Evolutionary conservation across 1,140 invertebrate genomes (phyloP).

Genomic region (Rhynchophorus ferrugineus): DNA sequence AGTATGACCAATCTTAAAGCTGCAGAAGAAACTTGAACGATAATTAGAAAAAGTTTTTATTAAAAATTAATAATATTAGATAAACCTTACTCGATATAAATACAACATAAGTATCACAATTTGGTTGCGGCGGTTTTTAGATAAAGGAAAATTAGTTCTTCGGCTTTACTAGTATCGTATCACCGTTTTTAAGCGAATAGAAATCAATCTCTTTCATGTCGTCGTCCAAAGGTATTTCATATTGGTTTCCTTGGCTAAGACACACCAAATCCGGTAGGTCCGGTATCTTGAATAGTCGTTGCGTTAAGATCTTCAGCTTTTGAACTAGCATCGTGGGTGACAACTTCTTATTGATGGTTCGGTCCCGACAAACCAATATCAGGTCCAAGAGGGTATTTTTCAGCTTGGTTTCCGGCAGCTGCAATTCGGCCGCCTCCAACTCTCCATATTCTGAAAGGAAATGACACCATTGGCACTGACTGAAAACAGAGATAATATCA

Average conservation of each 20-base stretch:
- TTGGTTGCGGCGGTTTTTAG: neutral
- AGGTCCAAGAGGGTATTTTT: constrained; percentile 63
- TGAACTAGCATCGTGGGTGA: constrained; percentile 73
- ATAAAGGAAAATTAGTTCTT: constrained; percentile 2
- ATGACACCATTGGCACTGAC: constrained; percentile 19
- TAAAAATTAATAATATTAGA: too few relatives aligned
- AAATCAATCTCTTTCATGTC: constrained; percentile 70
- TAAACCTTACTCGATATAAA: too few relatives aligned
- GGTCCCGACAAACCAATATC: constrained; percentile 48
- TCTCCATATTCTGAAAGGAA: constrained; percentile 67
- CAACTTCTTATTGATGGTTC: constrained; percentile 59
- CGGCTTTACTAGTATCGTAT: constrained; percentile 51
- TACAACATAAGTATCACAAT: constrained; percentile 7
- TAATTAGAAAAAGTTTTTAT: too few relatives aligned
- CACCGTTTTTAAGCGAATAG: constrained; percentile 78
- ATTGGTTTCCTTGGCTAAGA: constrained; percentile 49
- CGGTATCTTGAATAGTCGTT: constrained; percentile 57
- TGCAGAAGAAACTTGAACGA: too few relatives aligned
- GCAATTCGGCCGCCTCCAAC: constrained; percentile 62
- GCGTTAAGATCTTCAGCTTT: constrained; percentile 66
- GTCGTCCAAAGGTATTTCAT: constrained; percentile 70
- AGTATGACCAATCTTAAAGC: too few relatives aligned
- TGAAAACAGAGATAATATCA: constrained; percentile 2
- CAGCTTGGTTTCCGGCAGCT: constrained; percentile 51
- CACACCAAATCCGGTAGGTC: constrained; percentile 44